These are phyloP conservation scores for Nephila pilipes DNA, from an alignment of 1,140 invertebrate species.

Conservation along the genomic window DNA sequence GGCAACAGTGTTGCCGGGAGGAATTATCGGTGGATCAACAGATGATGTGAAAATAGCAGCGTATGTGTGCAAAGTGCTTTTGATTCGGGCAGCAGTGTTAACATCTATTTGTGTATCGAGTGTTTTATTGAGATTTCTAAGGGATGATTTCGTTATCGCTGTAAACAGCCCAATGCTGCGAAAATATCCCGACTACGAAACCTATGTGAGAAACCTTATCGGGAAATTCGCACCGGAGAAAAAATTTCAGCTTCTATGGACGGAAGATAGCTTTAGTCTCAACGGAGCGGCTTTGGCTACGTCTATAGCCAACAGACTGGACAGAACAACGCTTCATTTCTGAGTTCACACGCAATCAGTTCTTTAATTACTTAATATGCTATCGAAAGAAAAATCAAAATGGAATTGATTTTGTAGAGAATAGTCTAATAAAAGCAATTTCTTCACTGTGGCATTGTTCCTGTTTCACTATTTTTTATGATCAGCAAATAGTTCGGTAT, in stretches of 20 bases:
- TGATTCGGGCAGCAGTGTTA: constrained; percentile 2
- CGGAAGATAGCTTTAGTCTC: neutral
- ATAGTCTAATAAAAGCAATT: no score
- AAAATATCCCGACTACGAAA: constrained; percentile 38
- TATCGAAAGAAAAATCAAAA: no score
- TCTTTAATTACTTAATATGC: no score
- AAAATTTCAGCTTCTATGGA: constrained; percentile 40
- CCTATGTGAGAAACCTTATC: constrained; percentile 21
- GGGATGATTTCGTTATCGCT: constrained; percentile 41
- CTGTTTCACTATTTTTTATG: no score
- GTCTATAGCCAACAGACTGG: neutral
- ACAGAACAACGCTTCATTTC: neutral
- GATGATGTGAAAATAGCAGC: constrained; percentile 44
- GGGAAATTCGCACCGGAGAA: constrained; percentile 15
- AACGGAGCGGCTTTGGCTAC: constrained; percentile 37
- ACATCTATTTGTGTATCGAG: neutral
- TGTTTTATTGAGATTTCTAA: neutral
- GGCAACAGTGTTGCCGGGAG: neutral
- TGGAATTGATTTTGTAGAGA: no score
- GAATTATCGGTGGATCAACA: constrained; percentile 8
- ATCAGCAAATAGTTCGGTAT: no score
- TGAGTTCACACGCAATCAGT: neutral
- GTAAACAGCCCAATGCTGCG: neutral
- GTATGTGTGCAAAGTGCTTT: constrained; percentile 15
- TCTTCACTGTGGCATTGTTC: no score